phyloP scores from a whole-genome alignment of 2,888 invertebrate genomes.

The Clepsis dumicolana region DNA sequence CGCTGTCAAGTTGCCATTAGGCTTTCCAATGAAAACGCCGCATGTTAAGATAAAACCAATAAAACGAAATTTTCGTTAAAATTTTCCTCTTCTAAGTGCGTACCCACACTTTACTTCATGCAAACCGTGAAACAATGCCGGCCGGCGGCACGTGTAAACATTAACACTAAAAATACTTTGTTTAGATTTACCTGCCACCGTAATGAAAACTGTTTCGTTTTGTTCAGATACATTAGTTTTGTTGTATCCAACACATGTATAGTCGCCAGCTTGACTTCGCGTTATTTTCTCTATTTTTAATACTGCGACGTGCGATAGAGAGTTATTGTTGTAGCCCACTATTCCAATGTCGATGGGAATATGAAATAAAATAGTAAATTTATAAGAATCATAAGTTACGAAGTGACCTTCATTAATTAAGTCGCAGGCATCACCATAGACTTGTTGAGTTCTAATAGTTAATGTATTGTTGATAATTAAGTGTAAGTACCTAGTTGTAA shows the following conservation, averaged over 20 bases:
- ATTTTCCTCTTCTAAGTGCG: background rate
- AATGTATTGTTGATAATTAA: background rate
- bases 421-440: too few species aligned
- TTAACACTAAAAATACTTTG: conserved; percentile 15
- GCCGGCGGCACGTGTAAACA: conserved; percentile 16
- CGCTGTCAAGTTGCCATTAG: too few species aligned
- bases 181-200: conserved; percentile 61
- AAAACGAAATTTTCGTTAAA: background rate
- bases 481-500: background rate
- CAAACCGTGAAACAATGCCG: conserved; percentile 15
- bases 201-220: conserved; percentile 55
- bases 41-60: background rate
- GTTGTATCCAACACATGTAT: conserved; percentile 62
- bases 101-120: background rate
- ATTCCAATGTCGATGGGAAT: conserved; percentile 47
- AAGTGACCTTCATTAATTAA: too few species aligned
- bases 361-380: conserved; percentile 43
- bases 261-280: conserved; percentile 61
- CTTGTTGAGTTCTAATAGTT: too few species aligned
- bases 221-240: conserved; percentile 47
- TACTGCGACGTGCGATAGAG: conserved; percentile 63
- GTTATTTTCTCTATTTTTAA: conserved; percentile 62
- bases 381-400: conserved; percentile 8
- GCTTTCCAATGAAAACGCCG: background rate
- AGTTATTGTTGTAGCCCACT: conserved; percentile 56